Evolutionary conservation across 2,797 vertebrate genomes (phyloP).

Genomic region (Falco cherrug): DNA sequence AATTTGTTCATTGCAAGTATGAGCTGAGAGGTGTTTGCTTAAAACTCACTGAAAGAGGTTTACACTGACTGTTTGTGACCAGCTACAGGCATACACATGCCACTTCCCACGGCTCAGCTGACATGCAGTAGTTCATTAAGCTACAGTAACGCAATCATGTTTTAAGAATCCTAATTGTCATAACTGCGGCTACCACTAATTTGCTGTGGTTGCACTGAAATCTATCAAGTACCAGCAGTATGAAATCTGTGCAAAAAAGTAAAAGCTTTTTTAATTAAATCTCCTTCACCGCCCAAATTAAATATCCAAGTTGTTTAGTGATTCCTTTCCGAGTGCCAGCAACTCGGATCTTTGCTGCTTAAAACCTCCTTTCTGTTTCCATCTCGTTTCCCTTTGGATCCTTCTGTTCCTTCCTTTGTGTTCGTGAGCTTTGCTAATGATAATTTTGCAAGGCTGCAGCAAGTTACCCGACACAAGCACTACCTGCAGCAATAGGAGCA

Average conservation of each 20-base stretch:
- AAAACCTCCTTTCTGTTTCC: background rate
- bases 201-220: background rate
- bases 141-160: background rate
- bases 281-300: background rate
- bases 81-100: background rate
- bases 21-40: background rate
- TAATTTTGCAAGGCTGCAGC: background rate
- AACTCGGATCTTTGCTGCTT: background rate
- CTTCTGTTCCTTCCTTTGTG: background rate
- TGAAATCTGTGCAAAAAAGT: conserved; percentile 1
- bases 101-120: background rate
- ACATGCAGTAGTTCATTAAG: background rate
- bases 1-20: background rate
- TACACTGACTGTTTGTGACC: background rate
- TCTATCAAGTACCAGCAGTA: background rate
- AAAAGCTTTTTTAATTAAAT: conserved; percentile 16
- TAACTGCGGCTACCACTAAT: conserved; percentile 20
- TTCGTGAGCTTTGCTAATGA: background rate
- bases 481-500: background rate
- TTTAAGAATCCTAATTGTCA: background rate
- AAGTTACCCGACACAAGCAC: background rate
- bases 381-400: background rate
- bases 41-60: background rate
- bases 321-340: background rate
- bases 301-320: background rate